Percentiles rank a stretch among this genome's conserved stretches.
Evolutionary conservation across 2,888 invertebrate species (phyloP).

Genomic region (Hecatera dysodea): DNA sequence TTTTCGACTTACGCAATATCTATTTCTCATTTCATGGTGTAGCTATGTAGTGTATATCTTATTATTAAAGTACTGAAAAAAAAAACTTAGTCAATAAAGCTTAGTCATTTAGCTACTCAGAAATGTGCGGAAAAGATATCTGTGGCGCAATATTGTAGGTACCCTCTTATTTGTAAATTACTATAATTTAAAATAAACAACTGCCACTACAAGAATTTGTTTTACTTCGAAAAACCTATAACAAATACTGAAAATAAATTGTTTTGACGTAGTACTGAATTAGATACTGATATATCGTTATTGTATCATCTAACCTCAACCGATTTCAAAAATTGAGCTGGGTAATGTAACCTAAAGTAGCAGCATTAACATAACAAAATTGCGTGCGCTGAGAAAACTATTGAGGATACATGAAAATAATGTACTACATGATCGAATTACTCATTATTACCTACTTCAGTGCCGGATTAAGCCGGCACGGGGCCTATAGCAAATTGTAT

Average conservation of each 20-base stretch:
- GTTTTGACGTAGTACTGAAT: too few relatives aligned
- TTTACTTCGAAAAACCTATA: conserved; percentile 20
- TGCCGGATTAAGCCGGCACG: too few relatives aligned
- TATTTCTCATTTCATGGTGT: conserved; percentile 47
- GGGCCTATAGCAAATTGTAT: too few relatives aligned
- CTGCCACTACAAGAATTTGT: conserved; percentile 56
- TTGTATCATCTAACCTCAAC: too few relatives aligned
- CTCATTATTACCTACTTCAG: too few relatives aligned
- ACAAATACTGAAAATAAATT: neutral
- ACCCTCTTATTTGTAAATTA: conserved; percentile 62
- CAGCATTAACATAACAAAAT: too few relatives aligned
- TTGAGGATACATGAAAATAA: too few relatives aligned
- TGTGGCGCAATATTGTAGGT: conserved; percentile 49
- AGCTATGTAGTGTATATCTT: conserved; percentile 47
- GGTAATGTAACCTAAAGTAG: too few relatives aligned
- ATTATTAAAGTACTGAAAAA: conserved; percentile 23
- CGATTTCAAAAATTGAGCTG: too few relatives aligned
- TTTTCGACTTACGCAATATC: conserved; percentile 28
- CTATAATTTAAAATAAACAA: conserved; percentile 63
- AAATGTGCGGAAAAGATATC: conserved; percentile 42
- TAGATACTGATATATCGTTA: too few relatives aligned
- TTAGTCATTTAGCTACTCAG: conserved; percentile 54
- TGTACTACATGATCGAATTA: too few relatives aligned
- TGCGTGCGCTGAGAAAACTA: too few relatives aligned
- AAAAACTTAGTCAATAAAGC: conserved; percentile 47